phyloP scores from a whole-genome alignment of 1,140 invertebrate species.

The Steinernema feltiae region DNA sequence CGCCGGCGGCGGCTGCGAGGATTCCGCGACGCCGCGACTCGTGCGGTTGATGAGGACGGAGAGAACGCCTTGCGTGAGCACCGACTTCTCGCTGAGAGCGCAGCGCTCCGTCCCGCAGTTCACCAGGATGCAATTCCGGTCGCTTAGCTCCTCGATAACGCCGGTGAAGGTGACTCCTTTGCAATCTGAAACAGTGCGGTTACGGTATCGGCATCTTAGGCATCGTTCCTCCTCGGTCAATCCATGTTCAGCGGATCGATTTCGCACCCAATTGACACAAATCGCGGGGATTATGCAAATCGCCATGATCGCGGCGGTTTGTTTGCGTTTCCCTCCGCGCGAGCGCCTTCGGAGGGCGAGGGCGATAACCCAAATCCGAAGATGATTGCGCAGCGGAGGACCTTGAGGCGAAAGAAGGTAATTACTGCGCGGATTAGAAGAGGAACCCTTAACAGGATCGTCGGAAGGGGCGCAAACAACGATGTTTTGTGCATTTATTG shows the following conservation, averaged over 20 bases:
- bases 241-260: too few relatives aligned
- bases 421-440: neutral
- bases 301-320: neutral
- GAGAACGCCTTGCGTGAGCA: constrained; percentile 21
- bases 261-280: too few relatives aligned
- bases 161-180: constrained; percentile 31
- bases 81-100: neutral
- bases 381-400: constrained; percentile 13
- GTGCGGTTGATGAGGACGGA: constrained; percentile 17
- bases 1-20: neutral
- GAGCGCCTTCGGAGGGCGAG: constrained; percentile 4
- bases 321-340: constrained; percentile 5
- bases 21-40: neutral
- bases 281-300: neutral
- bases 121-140: constrained; percentile 26
- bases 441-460: constrained; percentile 1
- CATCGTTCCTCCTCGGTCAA: neutral
- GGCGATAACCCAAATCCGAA: constrained; percentile 13
- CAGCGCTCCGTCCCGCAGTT: neutral
- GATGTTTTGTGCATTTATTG: neutral
- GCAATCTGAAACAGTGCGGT: constrained; percentile 32
- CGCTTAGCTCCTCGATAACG: constrained; percentile 6
- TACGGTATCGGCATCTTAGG: neutral
- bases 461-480: neutral
- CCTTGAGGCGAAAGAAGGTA: constrained; percentile 15